phyloP scores from a whole-genome alignment of 2,797 vertebrate species.

The Xenentodon cancila region DNA sequence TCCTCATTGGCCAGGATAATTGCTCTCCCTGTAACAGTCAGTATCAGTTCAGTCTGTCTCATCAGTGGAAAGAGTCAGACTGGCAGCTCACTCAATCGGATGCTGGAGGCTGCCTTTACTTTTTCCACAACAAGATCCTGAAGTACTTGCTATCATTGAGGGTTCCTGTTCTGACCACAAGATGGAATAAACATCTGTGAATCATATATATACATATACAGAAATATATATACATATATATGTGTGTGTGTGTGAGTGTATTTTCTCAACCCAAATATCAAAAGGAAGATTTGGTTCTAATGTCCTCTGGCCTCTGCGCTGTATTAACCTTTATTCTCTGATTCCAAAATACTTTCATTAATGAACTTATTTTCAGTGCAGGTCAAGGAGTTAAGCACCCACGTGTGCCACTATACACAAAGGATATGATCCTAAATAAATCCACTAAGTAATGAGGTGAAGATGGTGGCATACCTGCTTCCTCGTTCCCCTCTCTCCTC shows the following conservation, averaged over 20 bases:
- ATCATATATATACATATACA: neutral
- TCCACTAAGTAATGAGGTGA: slow-evolving; percentile 79
- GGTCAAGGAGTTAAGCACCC: slow-evolving; percentile 80
- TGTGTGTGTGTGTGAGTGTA: neutral
- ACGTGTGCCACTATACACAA: slow-evolving; percentile 63
- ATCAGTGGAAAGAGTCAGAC: slow-evolving; percentile 67
- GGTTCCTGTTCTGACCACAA: slow-evolving; percentile 9
- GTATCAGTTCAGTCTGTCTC: slow-evolving; percentile 67
- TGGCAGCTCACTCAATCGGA: slow-evolving; percentile 54
- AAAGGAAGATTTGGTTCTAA: slow-evolving; percentile 12
- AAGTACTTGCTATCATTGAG: slow-evolving; percentile 15
- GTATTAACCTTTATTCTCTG: slow-evolving; percentile 31
- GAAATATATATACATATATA: too few species aligned
- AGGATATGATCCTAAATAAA: slow-evolving; percentile 81
- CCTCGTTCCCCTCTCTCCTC: slow-evolving; percentile 40
- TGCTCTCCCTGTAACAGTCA: slow-evolving; percentile 76
- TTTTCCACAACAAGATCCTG: slow-evolving; percentile 28
- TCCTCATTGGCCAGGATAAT: slow-evolving; percentile 79
- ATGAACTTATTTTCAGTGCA: slow-evolving; percentile 78
- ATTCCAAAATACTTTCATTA: slow-evolving; percentile 67
- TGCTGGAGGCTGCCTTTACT: slow-evolving; percentile 31
- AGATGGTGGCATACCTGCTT: slow-evolving; percentile 71
- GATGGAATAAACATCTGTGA: neutral
- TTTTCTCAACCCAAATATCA: neutral
- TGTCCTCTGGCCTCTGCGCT: slow-evolving; percentile 1